Evolutionary conservation across 2,888 invertebrate genomes (phyloP), one percentile per base, ranked within the genome.

Genomic region (Cactoblastis cactorum): DNA sequence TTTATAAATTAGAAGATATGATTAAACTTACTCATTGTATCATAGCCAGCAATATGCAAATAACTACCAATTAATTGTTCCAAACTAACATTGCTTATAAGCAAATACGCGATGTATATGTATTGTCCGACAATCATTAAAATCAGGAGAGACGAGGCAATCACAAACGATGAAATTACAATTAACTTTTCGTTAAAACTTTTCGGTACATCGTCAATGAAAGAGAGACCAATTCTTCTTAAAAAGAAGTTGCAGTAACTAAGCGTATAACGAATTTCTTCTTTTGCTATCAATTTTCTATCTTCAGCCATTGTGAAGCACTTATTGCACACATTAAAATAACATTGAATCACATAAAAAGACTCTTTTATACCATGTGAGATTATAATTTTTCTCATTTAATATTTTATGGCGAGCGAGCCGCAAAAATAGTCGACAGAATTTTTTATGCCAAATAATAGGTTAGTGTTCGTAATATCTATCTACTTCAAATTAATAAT

Each of bases 21-120:
- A 11, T 3, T 37, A n/a, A n/a, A 37, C 77, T 75, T 57, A 84
- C 84, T 81, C 74, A 83, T 77, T 6, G 67, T 67, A 45, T 76
- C 84, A 43, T 84, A 84, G 17, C 83, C 83, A 22, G 77, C 74
- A 50, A 82, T 77, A 53, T 84, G 83, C 53, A 84, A 62, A 50
- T 69, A 67, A 38, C 78, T 71, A 1, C 74, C 70, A 12, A 83
- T 69, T 46, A 82, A 74, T 37, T 77, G 77, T 35, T 73, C 80
- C 3, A 84, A 65, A 0, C 76, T 73, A 0, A 73, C 66, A 0
- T 71, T 67, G 8, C 67, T 62, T 1, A 69, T 45, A 50, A 77
- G 58, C 50, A 80, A 66, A 0, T 62, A 61, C 3, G 61, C 59
- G n/a, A 79, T 71, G 49, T 71, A 77, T 1, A 67, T 67, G 9